These are phyloP conservation scores for Charadrius vociferus DNA, from an alignment of 2,113 vertebrate genomes.

Conservation along the genomic window DNA sequence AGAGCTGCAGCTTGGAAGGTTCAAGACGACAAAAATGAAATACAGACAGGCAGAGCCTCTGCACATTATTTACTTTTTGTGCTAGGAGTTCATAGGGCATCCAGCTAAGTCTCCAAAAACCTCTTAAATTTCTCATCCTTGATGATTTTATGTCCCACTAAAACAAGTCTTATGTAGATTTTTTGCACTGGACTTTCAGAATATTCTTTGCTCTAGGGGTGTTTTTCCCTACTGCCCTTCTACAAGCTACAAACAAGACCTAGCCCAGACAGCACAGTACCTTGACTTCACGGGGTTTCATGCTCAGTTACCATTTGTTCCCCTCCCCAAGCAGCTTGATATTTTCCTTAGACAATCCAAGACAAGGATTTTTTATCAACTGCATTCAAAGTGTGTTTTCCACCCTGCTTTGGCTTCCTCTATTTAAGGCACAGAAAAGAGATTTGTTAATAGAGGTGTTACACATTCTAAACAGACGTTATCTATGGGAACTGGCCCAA, in stretches of 20 bases:
- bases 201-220: not conserved
- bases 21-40: conserved; percentile 8
- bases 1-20: conserved; percentile 13
- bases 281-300: not conserved
- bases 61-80: not conserved
- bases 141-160: not conserved
- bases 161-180: not conserved
- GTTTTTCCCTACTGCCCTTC: not conserved
- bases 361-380: not conserved
- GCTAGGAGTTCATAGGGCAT: not conserved
- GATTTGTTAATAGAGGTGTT: not conserved
- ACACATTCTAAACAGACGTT: not conserved
- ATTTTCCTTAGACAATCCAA: not conserved
- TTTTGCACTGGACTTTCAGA: not conserved
- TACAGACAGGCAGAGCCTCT: not conserved
- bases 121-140: not conserved
- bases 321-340: not conserved
- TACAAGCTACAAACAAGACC: not conserved
- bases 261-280: not conserved
- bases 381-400: not conserved
- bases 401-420: not conserved
- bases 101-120: not conserved
- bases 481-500: not conserved
- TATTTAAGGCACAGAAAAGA: not conserved
- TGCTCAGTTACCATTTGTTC: not conserved